A percentile compares a stretch with the other conserved stretches of the same genome.
These are phyloP conservation scores for Cydia pomonella DNA, from an alignment of 1,140 invertebrate genomes.

Conservation along the genomic window DNA sequence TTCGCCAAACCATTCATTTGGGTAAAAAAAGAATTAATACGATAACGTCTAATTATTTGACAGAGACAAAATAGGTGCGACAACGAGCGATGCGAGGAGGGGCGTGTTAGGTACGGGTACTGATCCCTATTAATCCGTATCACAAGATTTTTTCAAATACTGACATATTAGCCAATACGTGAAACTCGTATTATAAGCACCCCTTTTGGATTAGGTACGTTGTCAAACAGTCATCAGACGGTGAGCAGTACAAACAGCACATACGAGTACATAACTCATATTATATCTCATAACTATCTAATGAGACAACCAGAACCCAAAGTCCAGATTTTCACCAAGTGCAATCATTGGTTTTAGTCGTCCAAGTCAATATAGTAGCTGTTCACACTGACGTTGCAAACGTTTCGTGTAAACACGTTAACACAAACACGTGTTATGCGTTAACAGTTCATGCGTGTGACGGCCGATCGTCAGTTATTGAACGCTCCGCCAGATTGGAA, in stretches of 20 bases:
- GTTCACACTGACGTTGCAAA: not conserved
- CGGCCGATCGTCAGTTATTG: conserved; percentile 3
- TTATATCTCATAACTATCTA: too few relatives aligned
- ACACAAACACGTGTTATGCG: not conserved
- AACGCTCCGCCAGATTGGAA: not conserved
- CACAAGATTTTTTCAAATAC: not conserved
- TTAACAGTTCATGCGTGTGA: not conserved
- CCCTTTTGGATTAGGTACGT: not conserved
- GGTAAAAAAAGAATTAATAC: too few relatives aligned
- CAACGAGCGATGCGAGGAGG: too few relatives aligned
- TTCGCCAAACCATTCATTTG: too few relatives aligned
- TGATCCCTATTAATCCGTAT: not conserved
- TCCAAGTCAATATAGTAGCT: too few relatives aligned
- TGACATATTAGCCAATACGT: not conserved
- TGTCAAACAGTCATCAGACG: not conserved
- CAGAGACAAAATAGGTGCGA: too few relatives aligned
- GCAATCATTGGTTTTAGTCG: too few relatives aligned
- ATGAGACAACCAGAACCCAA: too few relatives aligned
- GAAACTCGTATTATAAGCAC: not conserved
- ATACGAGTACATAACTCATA: too few relatives aligned
- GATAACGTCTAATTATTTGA: too few relatives aligned
- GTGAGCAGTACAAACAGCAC: not conserved
- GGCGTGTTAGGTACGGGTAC: too few relatives aligned
- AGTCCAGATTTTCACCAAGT: too few relatives aligned
- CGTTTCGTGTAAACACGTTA: conserved; percentile 2